Evolutionary conservation across 2,888 invertebrate genomes (phyloP).

Genomic region (Cantharis rufa): DNA sequence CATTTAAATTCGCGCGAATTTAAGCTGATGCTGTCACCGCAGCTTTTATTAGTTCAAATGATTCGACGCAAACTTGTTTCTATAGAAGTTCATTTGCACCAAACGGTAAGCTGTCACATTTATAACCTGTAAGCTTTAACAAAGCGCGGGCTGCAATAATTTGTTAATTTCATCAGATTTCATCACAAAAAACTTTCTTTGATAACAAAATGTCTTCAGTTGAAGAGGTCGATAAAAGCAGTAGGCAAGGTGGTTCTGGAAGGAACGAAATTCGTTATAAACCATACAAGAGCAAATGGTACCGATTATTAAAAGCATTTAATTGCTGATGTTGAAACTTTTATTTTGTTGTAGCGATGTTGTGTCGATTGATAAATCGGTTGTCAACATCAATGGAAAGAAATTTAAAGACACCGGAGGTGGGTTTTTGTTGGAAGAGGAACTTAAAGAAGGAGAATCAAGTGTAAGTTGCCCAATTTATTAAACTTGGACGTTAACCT

Average conservation of each 20-base stretch:
- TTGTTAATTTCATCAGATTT: not conserved
- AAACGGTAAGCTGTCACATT: not conserved
- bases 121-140: not conserved
- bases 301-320: not conserved
- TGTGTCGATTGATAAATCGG: conserved; percentile 57
- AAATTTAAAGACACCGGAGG: conserved; percentile 80
- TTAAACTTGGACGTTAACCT: not conserved
- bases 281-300: not conserved
- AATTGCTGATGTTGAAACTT: not conserved
- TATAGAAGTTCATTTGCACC: not conserved
- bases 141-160: not conserved
- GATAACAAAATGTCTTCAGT: not conserved
- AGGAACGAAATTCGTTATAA: not conserved
- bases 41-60: not conserved
- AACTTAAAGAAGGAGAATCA: conserved; percentile 52
- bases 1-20: too few relatives aligned
- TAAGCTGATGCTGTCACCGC: too few relatives aligned
- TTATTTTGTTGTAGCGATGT: conserved; percentile 47
- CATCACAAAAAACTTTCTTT: not conserved
- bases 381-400: conserved; percentile 66
- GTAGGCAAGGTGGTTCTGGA: not conserved
- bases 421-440: conserved; percentile 79
- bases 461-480: not conserved
- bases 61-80: fast-evolving
- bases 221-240: not conserved